A percentile compares a stretch with the other conserved stretches of the same genome.
Conservation (phyloP, 2,888 invertebrate genomes). For the Furcula furcula region DNA sequence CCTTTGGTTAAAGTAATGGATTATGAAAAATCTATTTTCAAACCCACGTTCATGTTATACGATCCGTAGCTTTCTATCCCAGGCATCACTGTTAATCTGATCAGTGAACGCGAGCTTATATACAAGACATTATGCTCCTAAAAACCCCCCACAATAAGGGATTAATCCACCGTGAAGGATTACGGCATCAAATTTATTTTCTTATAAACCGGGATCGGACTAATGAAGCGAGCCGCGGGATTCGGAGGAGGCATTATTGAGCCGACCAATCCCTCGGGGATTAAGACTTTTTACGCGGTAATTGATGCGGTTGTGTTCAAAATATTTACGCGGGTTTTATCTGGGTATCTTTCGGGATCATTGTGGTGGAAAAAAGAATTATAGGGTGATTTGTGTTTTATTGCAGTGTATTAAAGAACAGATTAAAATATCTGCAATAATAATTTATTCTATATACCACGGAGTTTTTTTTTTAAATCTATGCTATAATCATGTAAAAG, state of each 20-base stretch:
- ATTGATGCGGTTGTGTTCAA: neutral
- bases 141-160: constrained; percentile 43
- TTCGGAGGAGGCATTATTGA: constrained; percentile 19
- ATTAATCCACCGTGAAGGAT: constrained; percentile 51
- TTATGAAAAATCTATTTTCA: too few relatives aligned
- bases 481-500: too few relatives aligned
- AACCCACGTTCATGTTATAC: too few relatives aligned
- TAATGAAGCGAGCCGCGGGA: constrained; percentile 15
- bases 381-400: neutral
- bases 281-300: constrained; percentile 5
- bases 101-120: too few relatives aligned
- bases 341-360: neutral
- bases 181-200: constrained; percentile 54
- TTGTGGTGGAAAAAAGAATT: neutral
- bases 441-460: too few relatives aligned
- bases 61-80: too few relatives aligned
- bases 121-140: constrained; percentile 4
- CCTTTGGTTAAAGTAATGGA: too few relatives aligned
- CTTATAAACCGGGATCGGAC: constrained; percentile 42
- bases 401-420: neutral
- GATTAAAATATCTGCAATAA: too few relatives aligned
- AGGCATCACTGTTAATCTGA: too few relatives aligned
- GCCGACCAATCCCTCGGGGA: constrained; percentile 3
- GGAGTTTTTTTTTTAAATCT: too few relatives aligned
- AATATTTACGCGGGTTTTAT: neutral